Base-by-base conservation (phyloP, 2,113 vertebrate genomes). In the Indri indri region DNA sequence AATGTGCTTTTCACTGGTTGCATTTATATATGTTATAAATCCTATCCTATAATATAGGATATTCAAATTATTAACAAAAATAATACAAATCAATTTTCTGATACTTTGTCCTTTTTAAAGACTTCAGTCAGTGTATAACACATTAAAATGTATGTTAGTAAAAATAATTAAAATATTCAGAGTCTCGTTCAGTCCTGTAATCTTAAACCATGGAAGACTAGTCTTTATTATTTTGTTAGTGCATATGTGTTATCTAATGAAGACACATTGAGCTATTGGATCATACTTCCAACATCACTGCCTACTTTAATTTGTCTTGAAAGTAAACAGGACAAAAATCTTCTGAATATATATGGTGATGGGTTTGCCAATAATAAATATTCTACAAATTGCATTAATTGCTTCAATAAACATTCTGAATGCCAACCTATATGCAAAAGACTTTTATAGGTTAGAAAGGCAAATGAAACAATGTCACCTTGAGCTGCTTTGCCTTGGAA, bases 261-360 rank as follows among this genome's bases (percentile, higher is more conserved):
- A 61, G 68, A 68, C 11, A 65, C 16, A 63, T 20, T 79, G 23
- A 83, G 34, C 8, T 83, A n/a, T n/a, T 80, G 11, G 76, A 18
- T 79, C 42, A 87, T 32, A 52, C 6, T 80, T 54, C 30, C 40
- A 89, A 20, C 25, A 74, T 52, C 10, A 45, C 40, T 88, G 34
- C 12, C 6, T 83, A 30, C 47, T 97, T 88, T 66, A 3, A 73
- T 82, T 96, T 91, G 85, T 88, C 30, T 90, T 70, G 47, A 71
- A 61, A 42, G 6, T 32, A 96, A 91, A 68, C 11, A 83, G 12
- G 20, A 32, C 11, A 76, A 13, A 13, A 63, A 6, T 66, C 17
- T 77, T 91, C 34, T 87, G 82, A 93, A 93, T 47, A 71, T 45
- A 6, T 77, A 6, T 90, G 10, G 2, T 57, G 22, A 20, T 97